Percentiles rank a stretch among this genome's conserved stretches.
Conservation (phyloP, 2,888 invertebrate species). For the Linnaemya tessellans region DNA sequence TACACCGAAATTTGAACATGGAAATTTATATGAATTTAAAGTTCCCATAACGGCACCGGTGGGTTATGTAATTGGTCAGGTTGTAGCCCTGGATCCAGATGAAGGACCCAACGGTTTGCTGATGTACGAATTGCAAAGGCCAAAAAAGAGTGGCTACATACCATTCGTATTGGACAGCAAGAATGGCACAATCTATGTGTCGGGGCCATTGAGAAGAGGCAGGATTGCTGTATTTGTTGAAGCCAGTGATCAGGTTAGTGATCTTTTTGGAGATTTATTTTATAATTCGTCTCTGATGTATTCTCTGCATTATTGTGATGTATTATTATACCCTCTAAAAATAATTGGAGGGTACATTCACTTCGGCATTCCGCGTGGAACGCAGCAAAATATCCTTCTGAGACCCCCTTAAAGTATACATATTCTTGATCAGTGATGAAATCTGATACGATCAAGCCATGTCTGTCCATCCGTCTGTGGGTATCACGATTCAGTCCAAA, state of each 20-base stretch:
- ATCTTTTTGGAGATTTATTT: not conserved
- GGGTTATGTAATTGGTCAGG: constrained; percentile 90
- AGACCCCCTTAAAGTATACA: too few species aligned
- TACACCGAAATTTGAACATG: constrained; percentile 92
- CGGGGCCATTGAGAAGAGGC: constrained; percentile 87
- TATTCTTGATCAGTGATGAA: too few species aligned
- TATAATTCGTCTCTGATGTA: too few species aligned
- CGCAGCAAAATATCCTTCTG: too few species aligned
- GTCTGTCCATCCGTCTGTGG: too few species aligned
- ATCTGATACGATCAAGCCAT: too few species aligned
- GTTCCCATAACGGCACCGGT: constrained; percentile 88
- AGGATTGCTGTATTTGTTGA: constrained; percentile 92
- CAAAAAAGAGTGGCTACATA: constrained; percentile 86
- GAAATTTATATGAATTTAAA: constrained; percentile 91
- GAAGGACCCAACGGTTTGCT: constrained; percentile 88
- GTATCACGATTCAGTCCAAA: too few species aligned
- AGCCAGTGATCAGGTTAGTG: constrained; percentile 87
- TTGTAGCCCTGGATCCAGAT: constrained; percentile 93
- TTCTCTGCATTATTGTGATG: too few species aligned
- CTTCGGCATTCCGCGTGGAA: too few species aligned
- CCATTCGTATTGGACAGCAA: constrained; percentile 89
- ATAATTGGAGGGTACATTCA: too few species aligned
- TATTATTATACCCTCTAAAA: too few species aligned
- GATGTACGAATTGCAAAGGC: constrained; percentile 88
- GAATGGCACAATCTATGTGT: constrained; percentile 88